Evolutionary conservation across 2,888 invertebrate species (phyloP), one percentile per base, ranked within the genome.

Genomic region (Caenorhabditis angaria): DNA sequence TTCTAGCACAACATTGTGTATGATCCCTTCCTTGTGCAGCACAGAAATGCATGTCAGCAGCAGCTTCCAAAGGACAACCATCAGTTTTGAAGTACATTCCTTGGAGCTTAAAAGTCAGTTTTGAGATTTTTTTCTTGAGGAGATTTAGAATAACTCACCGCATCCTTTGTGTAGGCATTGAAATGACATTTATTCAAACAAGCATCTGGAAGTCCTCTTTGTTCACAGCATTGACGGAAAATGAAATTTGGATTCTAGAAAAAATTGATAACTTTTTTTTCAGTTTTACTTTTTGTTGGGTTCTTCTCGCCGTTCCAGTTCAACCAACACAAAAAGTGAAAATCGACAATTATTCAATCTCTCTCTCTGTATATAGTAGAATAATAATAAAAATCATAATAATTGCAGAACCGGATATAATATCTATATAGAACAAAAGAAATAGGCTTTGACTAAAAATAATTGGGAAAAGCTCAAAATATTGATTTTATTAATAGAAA

Each of bases 171-270:
- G 69, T 78, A 86, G 2, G 76, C 68, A 65, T 85, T 85, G 73
- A 84, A 86, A 59, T 86, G 78, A 51, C 86, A 86, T 59, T 87
- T 86, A 50, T 68, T 72, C 28, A 87, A 71, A 60, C 86, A 86
- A 0, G 85, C 76, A 56, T 86, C 86, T 1, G 86, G 86, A 20
- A 86, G 76, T 18, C 77, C 78, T 18, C 86, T 67, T 62, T 87
- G 83, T 75, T 86, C 86, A 56, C 86, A 86, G 61, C 86, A 86
- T 65, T 87, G 83, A 20, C 84, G 83, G 79, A 86, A 86, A 47
- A 86, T 69, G 70, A 70, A 82, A 67, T 50, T 50, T 8, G 50
- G 50, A 50, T 50, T 50, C 24, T 50, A 22, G 4, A 18, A 48
- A 48, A 48, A 55, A 28, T 28, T 55, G 24, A 53, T 53, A 20